A percentile compares a stretch with the other conserved stretches of the same genome.
phyloP scores from a whole-genome alignment of 2,888 invertebrate species.

The Dasysyrphus tricinctus region DNA sequence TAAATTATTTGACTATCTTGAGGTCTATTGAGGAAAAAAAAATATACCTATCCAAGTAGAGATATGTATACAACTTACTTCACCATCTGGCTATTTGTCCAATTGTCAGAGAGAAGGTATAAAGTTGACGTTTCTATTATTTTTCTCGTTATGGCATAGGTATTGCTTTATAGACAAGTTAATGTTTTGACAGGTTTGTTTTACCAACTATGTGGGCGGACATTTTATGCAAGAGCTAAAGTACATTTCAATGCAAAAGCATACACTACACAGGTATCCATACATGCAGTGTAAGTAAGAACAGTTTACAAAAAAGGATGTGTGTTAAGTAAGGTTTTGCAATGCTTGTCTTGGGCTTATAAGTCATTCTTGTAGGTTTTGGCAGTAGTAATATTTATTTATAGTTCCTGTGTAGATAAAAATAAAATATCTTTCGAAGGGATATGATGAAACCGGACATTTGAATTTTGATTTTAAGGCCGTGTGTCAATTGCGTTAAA shows the following conservation, averaged over 20 bases:
- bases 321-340: slow-evolving; percentile 18
- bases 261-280: background rate
- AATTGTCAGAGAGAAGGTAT: slow-evolving; percentile 50
- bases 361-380: background rate
- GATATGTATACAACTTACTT: slow-evolving; percentile 26
- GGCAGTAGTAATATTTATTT: background rate
- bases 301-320: slow-evolving; percentile 22
- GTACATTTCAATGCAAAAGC: background rate
- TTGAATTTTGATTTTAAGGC: background rate
- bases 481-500: no score
- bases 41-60: background rate
- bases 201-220: slow-evolving; percentile 47
- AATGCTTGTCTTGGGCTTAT: slow-evolving; percentile 15
- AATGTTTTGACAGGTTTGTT: slow-evolving; percentile 63
- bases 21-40: background rate
- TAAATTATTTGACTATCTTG: slow-evolving; percentile 42
- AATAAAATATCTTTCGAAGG: background rate
- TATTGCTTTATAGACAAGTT: slow-evolving; percentile 18
- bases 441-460: background rate
- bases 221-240: slow-evolving; percentile 28
- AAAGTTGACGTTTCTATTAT: slow-evolving; percentile 64
- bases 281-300: background rate
- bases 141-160: slow-evolving; percentile 15
- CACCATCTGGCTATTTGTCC: slow-evolving; percentile 49
- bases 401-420: background rate